A percentile compares a stretch with the other conserved stretches of the same genome.
These are phyloP conservation scores for Homalodisca vitripennis DNA, from an alignment of 1,140 invertebrate species.

Conservation along the genomic window DNA sequence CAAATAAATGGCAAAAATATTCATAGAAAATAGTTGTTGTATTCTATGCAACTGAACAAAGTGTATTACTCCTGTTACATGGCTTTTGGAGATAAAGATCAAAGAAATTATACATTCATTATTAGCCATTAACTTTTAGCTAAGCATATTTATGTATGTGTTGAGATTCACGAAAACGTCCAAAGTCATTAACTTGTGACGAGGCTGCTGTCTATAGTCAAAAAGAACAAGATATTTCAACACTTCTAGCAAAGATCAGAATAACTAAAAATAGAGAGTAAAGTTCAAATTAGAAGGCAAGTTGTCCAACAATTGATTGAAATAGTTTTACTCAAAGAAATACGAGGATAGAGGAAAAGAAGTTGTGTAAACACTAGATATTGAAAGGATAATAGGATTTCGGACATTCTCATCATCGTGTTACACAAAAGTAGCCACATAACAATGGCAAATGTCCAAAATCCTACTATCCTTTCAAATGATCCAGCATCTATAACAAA, in stretches of 20 bases:
- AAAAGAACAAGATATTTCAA: constrained; percentile 28
- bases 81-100: constrained; percentile 26
- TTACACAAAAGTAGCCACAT: no score
- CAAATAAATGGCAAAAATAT: constrained; percentile 24
- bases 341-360: constrained; percentile 32
- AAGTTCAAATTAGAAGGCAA: constrained; percentile 32
- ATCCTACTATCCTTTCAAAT: no score
- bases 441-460: no score
- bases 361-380: no score
- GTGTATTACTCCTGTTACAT: constrained; percentile 12
- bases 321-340: constrained; percentile 34
- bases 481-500: no score
- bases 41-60: constrained; percentile 24
- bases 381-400: no score
- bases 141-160: constrained; percentile 29
- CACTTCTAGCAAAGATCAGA: constrained; percentile 4
- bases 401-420: no score
- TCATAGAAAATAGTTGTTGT: constrained; percentile 20
- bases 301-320: constrained; percentile 35
- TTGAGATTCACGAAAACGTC: constrained; percentile 31
- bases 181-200: constrained; percentile 27
- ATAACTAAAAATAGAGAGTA: constrained; percentile 29
- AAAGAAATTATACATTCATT: constrained; percentile 32
- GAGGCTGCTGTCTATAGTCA: constrained; percentile 24
- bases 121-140: constrained; percentile 26